Conservation (phyloP, 2,113 vertebrate genomes). For the Microtus pennsylvanicus region DNA sequence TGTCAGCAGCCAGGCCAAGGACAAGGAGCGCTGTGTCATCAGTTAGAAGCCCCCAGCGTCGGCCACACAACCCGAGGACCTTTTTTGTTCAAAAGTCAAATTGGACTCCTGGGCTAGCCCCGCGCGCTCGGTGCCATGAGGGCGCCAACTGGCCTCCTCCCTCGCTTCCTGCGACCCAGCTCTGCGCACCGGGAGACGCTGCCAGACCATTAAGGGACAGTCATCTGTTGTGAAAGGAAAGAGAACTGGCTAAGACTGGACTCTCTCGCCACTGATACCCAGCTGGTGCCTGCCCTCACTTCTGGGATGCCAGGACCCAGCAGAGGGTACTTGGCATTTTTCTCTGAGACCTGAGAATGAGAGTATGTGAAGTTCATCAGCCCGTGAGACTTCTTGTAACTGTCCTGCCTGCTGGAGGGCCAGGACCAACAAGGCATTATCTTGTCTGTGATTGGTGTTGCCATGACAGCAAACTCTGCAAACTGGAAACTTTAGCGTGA, state of each 20-base stretch:
- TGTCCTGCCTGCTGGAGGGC: not conserved
- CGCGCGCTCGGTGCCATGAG: not conserved
- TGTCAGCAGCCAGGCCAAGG: slow-evolving; percentile 91
- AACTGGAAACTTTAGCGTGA: not conserved
- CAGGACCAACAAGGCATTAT: slow-evolving; percentile 24
- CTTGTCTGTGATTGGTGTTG: slow-evolving; percentile 52
- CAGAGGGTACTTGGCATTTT: not conserved
- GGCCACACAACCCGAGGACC: not conserved
- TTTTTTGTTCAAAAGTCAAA: not conserved
- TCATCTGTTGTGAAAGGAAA: slow-evolving; percentile 62
- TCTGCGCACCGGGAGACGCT: not conserved
- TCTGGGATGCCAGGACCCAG: not conserved
- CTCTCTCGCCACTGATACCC: not conserved
- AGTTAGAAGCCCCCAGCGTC: slow-evolving; percentile 86
- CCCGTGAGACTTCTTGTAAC: not conserved
- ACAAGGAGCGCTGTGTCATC: slow-evolving; percentile 96
- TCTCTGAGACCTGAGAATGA: not conserved
- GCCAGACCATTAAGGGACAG: not conserved
- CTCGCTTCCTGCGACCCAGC: not conserved
- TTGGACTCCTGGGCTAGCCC: not conserved
- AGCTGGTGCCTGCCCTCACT: not conserved
- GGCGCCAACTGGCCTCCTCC: not conserved
- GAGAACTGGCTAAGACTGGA: not conserved
- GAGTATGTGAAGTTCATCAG: not conserved
- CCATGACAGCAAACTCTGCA: slow-evolving; percentile 42